These are phyloP conservation scores for Mirza zaza DNA, from an alignment of 2,113 vertebrate species.

Conservation along the genomic window DNA sequence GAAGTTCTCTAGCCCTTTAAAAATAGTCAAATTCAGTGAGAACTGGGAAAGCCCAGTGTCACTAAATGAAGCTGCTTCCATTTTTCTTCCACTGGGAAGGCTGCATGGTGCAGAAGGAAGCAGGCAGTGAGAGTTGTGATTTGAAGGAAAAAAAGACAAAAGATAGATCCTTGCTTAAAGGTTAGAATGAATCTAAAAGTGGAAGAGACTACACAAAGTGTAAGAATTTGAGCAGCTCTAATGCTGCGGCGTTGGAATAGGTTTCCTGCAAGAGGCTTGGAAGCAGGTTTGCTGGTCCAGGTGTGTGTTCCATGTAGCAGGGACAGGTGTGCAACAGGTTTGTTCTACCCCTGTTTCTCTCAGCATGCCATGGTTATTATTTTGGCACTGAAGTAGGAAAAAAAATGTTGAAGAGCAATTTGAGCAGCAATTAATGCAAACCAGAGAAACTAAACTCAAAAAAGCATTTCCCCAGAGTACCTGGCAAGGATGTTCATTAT, in stretches of 20 bases:
- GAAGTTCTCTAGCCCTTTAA: background rate
- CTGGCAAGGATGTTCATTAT: background rate
- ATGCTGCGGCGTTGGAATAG: background rate
- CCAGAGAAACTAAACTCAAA: background rate
- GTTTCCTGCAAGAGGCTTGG: background rate
- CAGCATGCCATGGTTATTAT: accelerated
- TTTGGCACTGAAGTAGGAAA: background rate
- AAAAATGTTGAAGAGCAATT: background rate
- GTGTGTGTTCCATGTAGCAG: no score
- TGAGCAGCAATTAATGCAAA: background rate
- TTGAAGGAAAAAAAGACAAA: background rate
- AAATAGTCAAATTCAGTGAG: background rate
- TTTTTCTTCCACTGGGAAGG: background rate
- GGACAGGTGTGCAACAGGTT: background rate
- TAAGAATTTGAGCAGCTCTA: background rate
- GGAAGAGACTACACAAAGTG: accelerated
- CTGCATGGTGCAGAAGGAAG: background rate
- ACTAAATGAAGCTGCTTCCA: background rate
- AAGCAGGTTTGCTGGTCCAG: background rate
- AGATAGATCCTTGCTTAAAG: background rate
- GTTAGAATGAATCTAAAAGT: background rate
- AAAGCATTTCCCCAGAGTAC: background rate
- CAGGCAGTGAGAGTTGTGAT: no score
- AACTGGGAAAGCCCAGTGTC: background rate
- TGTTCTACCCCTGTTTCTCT: background rate